Evolutionary conservation across 1,140 invertebrate genomes (phyloP), one percentile per base, ranked within the genome.

Genomic region (Antheraea mylitta): DNA sequence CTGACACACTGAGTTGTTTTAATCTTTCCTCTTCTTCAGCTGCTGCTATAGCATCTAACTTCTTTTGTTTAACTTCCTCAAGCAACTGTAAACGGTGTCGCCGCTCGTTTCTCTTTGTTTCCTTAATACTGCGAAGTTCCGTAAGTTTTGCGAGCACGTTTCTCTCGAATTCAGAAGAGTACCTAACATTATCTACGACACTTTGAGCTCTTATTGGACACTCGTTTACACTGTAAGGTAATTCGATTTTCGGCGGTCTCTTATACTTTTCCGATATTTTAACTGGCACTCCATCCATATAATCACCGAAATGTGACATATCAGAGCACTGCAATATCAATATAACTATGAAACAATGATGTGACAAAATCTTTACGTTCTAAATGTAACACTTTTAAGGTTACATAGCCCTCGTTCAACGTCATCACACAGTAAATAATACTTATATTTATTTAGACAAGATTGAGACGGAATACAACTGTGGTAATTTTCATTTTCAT

Each of bases 221-320:
- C 80, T 95, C 94, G 38, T 93, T 92, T 74, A 95, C 94, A 73
- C 93, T 94, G 70, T 95, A 94, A 59, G 96, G 95, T 74, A 97
- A 84, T 72, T 94, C 94, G 63, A 97, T 94, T 88, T 94, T 94
- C 68, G 94, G 94, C 18, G 96, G 96, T 68, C 96, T 95, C 89
- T 96, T 96, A 78, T 96, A 97, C 72, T 95, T 96, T 90, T 97
- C 96, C 61, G 96, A 95, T 85, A 98, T 97, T 93, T 97, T 97
- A 59, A 98, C 96, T 69, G 96, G 95, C 72, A 97, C 94, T 73
- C 95, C 96, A 89, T 97, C 96, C 94, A 97, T 95, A 76, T 95
- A 96, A 72, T 90, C 83, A 60, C 85, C 83, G 67, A 89, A 92
- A 85, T 90, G 89, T 85, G 87, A 91, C 90, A 92, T 92, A 88